A percentile compares a stretch with the other conserved stretches of the same genome.
Conservation (phyloP, 2,888 invertebrate species). For the Hirtodrosophila duncani region DNA sequence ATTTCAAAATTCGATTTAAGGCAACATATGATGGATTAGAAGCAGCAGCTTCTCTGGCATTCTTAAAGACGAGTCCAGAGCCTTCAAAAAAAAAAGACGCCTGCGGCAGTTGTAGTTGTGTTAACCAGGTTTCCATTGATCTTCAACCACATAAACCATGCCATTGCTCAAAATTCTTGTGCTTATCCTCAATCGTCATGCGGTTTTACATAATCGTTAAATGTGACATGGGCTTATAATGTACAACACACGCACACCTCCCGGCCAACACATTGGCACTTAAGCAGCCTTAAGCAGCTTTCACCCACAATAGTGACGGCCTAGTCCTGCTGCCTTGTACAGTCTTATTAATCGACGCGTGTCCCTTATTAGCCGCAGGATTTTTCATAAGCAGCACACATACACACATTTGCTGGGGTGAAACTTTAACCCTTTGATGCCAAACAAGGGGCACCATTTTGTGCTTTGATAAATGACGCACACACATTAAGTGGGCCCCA, state of each 20-base stretch:
- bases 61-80: too few relatives aligned
- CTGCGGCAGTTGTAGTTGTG: too few relatives aligned
- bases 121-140: too few relatives aligned
- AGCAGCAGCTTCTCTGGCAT: too few relatives aligned
- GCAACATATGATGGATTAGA: too few relatives aligned
- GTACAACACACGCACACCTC: constrained; percentile 41
- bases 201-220: constrained; percentile 56
- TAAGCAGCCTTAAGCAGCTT: neutral
- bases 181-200: constrained; percentile 41
- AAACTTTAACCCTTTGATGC: constrained; percentile 56
- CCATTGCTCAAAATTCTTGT: constrained; percentile 10
- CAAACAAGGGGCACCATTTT: constrained; percentile 47
- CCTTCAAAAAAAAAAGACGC: too few relatives aligned
- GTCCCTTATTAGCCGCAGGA: constrained; percentile 70
- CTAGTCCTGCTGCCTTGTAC: constrained; percentile 25
- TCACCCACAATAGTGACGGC: constrained; percentile 17
- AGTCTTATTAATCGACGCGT: constrained; percentile 67
- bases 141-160: too few relatives aligned
- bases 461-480: constrained; percentile 64
- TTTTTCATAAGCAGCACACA: constrained; percentile 55
- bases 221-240: constrained; percentile 56
- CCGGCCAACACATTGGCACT: constrained; percentile 1
- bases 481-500: constrained; percentile 34
- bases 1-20: constrained; percentile 38
- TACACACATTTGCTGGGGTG: constrained; percentile 11